Evolutionary conservation across 2,797 vertebrate species (phyloP), one percentile per base, ranked within the genome.

Genomic region (Tokudaia muenninki): DNA sequence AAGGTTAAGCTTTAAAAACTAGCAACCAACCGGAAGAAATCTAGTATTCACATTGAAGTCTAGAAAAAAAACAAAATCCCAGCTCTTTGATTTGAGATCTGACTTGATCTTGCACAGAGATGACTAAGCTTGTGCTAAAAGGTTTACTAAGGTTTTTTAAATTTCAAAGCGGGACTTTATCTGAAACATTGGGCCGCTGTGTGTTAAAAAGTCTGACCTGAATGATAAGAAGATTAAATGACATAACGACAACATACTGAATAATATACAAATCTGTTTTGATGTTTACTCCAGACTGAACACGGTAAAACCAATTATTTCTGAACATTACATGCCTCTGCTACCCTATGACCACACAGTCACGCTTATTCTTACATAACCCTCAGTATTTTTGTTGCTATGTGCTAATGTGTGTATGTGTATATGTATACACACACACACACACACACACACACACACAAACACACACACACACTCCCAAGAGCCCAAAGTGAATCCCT

Each of bases 291-390:
- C 41, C 80, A 95, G 82, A 94, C 52, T 17, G 12, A 94, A 89
- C 52, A 90, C 10, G 22, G 3, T 19, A n/a, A 95, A 88, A 94
- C 86, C 91, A 63, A 72, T 81, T 44, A 70, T 80, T 83, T 86
- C 29, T 83, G 87, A 91, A 97, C 97, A 97, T 75, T 26, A 84
- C 44, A 97, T 91, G 72, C 74, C 94, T 96, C 79, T 67, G 80
- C 86, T 82, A 0, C 63, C 12, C 63, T 31, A 94, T 31, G 93
- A 26, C 74, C 87, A 94, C 37, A 81, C 17, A n/a, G 55, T n/a
- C 91, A 90, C 65, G 80, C 96, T 92, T 88, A 83, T 75, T 93
- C 95, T 91, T 87, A 92, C 97, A 89, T 75, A 97, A 91, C 63
- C 55, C 84, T 81, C 78, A 83, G 80, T 96, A 92, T 95, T 96